These are phyloP conservation scores for Limonius californicus DNA, from an alignment of 1,140 invertebrate species.

Conservation along the genomic window DNA sequence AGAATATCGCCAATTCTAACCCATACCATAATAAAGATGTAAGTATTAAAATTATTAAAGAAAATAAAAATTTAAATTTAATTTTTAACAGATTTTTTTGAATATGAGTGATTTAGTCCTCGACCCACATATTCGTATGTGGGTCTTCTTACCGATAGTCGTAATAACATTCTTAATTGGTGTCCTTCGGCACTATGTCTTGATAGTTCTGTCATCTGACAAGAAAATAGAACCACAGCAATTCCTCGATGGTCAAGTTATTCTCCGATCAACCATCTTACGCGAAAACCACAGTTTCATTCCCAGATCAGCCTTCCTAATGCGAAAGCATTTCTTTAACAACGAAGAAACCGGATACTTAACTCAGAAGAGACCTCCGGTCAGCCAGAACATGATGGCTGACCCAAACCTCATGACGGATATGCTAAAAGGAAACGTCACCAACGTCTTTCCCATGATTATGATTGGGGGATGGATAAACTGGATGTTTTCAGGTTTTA, in stretches of 20 bases:
- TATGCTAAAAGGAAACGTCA: slow-evolving; percentile 99
- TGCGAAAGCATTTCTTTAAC: slow-evolving; percentile 94
- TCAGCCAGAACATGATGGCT: slow-evolving; percentile 91
- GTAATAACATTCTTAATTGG: slow-evolving; percentile 97
- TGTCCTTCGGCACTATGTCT: slow-evolving; percentile 96
- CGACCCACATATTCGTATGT: slow-evolving; percentile 94
- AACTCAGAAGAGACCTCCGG: slow-evolving; percentile 80
- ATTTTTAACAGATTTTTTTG: too few relatives aligned
- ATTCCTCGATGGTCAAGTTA: slow-evolving; percentile 94
- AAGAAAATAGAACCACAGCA: slow-evolving; percentile 95
- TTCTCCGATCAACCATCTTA: slow-evolving; percentile 87
- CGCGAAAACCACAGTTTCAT: slow-evolving; percentile 97
- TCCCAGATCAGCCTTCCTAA: slow-evolving; percentile 89
- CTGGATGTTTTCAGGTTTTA: slow-evolving; percentile 99
- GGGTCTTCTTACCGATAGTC: slow-evolving; percentile 98
- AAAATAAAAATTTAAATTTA: too few relatives aligned
- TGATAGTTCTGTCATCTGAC: slow-evolving; percentile 89
- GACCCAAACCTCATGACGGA: slow-evolving; percentile 98
- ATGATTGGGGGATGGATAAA: slow-evolving; percentile 99
- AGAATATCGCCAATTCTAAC: too few relatives aligned
- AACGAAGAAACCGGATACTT: slow-evolving; percentile 92
- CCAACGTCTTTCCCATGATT: slow-evolving; percentile 98
- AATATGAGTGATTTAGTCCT: slow-evolving; percentile 74
- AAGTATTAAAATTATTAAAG: too few relatives aligned
- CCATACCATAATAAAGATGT: too few relatives aligned